Percentiles rank a stretch among this genome's conserved stretches.
These are phyloP conservation scores for Mallateleia sp. DNA, from an alignment of 2,888 invertebrate species.

Conservation along the genomic window DNA sequence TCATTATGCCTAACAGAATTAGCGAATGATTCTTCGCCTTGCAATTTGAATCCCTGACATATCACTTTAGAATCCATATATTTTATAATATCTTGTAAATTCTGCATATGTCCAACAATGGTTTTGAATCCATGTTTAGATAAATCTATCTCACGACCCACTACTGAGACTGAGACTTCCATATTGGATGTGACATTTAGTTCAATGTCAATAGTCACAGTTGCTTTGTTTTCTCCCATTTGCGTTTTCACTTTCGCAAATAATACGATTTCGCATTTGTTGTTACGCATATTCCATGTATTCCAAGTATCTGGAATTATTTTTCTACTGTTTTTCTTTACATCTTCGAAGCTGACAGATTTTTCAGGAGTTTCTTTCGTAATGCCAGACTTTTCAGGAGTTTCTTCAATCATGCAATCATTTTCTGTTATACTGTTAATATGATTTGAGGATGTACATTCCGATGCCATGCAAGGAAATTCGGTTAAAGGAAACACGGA, in stretches of 20 bases:
- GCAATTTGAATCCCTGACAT: conserved; percentile 25
- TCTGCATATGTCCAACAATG: not conserved
- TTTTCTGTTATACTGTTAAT: not conserved
- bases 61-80: conserved; percentile 34
- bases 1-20: conserved; percentile 13
- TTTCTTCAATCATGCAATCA: conserved; percentile 10
- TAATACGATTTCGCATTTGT: conserved; percentile 34
- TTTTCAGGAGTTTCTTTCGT: too few species aligned
- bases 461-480: conserved; percentile 16
- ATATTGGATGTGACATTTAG: conserved; percentile 25
- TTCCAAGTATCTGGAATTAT: conserved; percentile 30
- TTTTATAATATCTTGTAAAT: conserved; percentile 17
- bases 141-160: conserved; percentile 40
- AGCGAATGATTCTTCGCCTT: conserved; percentile 9
- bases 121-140: conserved; percentile 35
- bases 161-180: conserved; percentile 32
- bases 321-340: not conserved
- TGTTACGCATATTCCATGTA: conserved; percentile 26
- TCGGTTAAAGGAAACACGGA: conserved; percentile 45
- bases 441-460: not conserved
- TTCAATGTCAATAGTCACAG: conserved; percentile 15
- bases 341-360: conserved; percentile 22
- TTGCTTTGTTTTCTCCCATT: conserved; percentile 17
- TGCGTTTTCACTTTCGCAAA: conserved; percentile 30
- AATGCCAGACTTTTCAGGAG: too few species aligned